A percentile compares a stretch with the other conserved stretches of the same genome.
These are phyloP conservation scores for Picus viridis DNA, from an alignment of 2,797 vertebrate species.

Conservation along the genomic window DNA sequence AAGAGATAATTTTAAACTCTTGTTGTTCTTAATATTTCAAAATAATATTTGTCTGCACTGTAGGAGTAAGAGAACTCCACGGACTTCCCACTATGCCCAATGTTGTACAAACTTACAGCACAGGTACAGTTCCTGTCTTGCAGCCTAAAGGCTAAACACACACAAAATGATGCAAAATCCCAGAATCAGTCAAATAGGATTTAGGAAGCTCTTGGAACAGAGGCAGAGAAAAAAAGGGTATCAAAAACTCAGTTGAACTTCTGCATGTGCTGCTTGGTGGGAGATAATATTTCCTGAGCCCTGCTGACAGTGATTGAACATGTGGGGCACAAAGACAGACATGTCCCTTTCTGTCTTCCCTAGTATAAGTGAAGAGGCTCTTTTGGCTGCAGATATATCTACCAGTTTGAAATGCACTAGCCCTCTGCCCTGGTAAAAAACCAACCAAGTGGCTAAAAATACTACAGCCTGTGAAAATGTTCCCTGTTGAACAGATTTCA, in stretches of 20 bases:
- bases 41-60: neutral
- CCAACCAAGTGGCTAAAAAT: neutral
- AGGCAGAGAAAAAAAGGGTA: neutral
- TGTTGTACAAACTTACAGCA: neutral
- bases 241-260: neutral
- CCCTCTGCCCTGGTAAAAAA: neutral
- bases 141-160: neutral
- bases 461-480: neutral
- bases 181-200: neutral
- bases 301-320: neutral
- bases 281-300: neutral
- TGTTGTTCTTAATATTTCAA: neutral
- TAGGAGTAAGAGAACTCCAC: neutral
- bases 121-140: neutral
- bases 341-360: neutral
- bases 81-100: neutral
- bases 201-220: neutral
- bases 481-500: constrained; percentile 2
- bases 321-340: neutral
- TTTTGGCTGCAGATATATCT: neutral
- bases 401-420: neutral
- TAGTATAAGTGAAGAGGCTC: neutral
- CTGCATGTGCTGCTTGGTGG: neutral
- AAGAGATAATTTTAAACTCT: neutral
- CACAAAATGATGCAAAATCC: neutral